Evolutionary conservation across 1,140 invertebrate genomes (phyloP).

Genomic region (Aphis craccivora): DNA sequence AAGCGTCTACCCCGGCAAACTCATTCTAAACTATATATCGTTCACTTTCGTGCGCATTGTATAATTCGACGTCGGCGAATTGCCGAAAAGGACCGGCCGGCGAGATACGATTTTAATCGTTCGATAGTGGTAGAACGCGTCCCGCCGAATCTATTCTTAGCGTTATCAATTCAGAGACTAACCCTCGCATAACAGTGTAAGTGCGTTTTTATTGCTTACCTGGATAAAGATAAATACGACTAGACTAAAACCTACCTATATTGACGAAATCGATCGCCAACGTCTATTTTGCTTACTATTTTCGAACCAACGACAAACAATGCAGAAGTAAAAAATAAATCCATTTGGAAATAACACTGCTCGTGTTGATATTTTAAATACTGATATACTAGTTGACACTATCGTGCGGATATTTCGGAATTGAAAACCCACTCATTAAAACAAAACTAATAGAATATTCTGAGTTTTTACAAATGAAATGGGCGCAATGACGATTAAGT

Average conservation of each 20-base stretch:
- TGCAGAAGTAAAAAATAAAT: background rate
- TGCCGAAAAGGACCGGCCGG: background rate
- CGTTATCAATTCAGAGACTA: background rate
- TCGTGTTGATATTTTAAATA: background rate
- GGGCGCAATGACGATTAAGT: background rate
- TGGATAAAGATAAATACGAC: background rate
- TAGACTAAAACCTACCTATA: background rate
- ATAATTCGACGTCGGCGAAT: background rate
- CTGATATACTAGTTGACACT: background rate
- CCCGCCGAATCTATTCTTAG: background rate
- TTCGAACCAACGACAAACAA: background rate
- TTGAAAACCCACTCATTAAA: background rate
- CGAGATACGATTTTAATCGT: background rate
- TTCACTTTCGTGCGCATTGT: background rate
- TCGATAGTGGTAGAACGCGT: background rate
- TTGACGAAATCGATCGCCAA: too few relatives aligned
- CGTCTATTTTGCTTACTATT: background rate
- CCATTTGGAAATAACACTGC: too few relatives aligned
- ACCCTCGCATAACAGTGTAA: background rate
- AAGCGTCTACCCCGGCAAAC: background rate
- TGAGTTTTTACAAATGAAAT: background rate
- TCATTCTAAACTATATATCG: background rate
- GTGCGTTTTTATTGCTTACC: background rate
- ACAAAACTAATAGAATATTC: background rate
- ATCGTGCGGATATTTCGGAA: background rate